A percentile compares a stretch with the other conserved stretches of the same genome.
phyloP scores from a whole-genome alignment of 2,797 vertebrate species.

The Anomalospiza imberbis region DNA sequence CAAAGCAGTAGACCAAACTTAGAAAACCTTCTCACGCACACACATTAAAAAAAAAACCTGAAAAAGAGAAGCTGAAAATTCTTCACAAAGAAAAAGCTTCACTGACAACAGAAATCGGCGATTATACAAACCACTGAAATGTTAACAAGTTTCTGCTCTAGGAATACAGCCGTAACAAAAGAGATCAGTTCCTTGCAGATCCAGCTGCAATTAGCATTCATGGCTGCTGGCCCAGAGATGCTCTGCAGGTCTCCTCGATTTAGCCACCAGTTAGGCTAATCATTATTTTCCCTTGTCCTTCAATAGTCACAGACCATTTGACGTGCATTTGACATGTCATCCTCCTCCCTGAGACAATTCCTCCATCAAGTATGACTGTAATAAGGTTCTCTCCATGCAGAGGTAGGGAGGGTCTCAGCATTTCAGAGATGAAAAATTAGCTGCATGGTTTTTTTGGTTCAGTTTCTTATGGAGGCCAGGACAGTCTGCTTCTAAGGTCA shows the following conservation, averaged over 20 bases:
- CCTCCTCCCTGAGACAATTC: neutral
- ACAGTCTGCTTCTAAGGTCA: neutral
- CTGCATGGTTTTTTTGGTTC: neutral
- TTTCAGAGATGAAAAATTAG: neutral
- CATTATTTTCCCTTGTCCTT: neutral
- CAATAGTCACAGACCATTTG: neutral
- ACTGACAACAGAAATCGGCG: neutral
- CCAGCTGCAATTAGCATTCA: constrained; percentile 29
- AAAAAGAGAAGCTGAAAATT: constrained; percentile 41
- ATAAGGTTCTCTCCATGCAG: neutral
- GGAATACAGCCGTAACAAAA: neutral
- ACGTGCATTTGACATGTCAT: neutral
- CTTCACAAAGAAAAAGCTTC: neutral
- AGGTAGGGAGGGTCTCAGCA: neutral
- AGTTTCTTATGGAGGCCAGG: neutral
- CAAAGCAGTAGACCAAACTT: constrained; percentile 36
- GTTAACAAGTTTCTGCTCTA: constrained; percentile 44
- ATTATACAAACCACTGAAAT: constrained; percentile 9
- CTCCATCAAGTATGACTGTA: neutral
- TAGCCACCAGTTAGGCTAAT: neutral
- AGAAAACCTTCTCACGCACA: constrained; percentile 23
- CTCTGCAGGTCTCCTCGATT: constrained; percentile 12
- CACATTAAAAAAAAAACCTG: neutral
- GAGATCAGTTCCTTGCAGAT: neutral
- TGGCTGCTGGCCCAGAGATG: constrained; percentile 21